Evolutionary conservation across 2,888 invertebrate species (phyloP).

Genomic region (Plagiodera versicolora): DNA sequence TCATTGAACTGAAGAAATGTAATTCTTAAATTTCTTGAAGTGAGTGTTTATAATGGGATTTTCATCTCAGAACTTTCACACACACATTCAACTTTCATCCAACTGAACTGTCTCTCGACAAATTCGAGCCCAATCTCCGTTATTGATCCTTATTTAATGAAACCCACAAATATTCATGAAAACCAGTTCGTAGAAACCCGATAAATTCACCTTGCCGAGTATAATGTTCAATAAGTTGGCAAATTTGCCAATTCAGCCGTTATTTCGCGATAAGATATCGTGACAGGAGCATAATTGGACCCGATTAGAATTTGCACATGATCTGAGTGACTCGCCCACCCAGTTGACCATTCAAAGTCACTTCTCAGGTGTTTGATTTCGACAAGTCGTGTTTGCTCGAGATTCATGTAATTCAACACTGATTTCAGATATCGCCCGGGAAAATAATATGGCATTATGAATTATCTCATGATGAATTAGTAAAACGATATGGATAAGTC

Average conservation of each 20-base stretch:
- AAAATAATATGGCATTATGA: constrained; percentile 1
- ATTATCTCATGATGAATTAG: not conserved
- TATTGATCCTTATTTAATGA: not conserved
- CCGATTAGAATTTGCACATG: constrained; percentile 33
- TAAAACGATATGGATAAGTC: too few relatives aligned
- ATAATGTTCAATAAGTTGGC: constrained; percentile 28
- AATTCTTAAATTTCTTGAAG: too few relatives aligned
- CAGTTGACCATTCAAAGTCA: constrained; percentile 36
- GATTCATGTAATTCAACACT: constrained; percentile 32
- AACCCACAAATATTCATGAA: constrained; percentile 15
- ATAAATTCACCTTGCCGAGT: constrained; percentile 6
- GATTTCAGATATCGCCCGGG: constrained; percentile 14
- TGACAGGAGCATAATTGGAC: constrained; percentile 35
- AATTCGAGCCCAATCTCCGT: not conserved
- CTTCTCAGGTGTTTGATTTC: constrained; percentile 38
- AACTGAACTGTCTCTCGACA: not conserved
- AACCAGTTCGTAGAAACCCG: constrained; percentile 22
- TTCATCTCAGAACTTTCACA: too few relatives aligned
- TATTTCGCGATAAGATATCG: constrained; percentile 28
- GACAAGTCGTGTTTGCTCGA: constrained; percentile 34
- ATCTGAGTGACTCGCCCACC: constrained; percentile 41
- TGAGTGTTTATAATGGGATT: too few relatives aligned
- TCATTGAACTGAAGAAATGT: too few relatives aligned
- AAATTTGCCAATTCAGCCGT: constrained; percentile 30
- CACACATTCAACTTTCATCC: too few relatives aligned